These are phyloP conservation scores for Acanthaster planci DNA, from an alignment of 35 echinoderm and acorn worm species.

Conservation along the genomic window DNA sequence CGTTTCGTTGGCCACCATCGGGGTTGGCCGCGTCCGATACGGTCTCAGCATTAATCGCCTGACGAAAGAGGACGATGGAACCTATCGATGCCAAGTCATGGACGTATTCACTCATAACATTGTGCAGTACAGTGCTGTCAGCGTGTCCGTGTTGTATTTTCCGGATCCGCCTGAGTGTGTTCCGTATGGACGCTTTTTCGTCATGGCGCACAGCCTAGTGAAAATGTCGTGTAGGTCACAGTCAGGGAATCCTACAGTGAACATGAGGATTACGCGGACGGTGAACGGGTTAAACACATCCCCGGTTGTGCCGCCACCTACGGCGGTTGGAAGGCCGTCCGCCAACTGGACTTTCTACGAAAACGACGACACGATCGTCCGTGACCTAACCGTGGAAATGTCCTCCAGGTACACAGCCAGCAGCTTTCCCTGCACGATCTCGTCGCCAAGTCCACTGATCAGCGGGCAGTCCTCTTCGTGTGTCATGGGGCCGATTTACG, in stretches of 20 bases:
- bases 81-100: slow-evolving; percentile 3
- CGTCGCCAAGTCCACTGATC: not conserved
- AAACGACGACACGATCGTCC: not conserved
- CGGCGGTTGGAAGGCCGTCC: not conserved
- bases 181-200: not conserved
- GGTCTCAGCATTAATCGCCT: not conserved
- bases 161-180: not conserved
- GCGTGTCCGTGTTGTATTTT: not conserved
- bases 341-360: slow-evolving; percentile 12
- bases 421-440: not conserved
- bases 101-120: not conserved
- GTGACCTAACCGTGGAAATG: not conserved
- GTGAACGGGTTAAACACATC: not conserved
- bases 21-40: not conserved
- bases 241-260: not conserved
- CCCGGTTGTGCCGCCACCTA: not conserved
- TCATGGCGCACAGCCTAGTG: not conserved
- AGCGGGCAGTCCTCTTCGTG: not conserved
- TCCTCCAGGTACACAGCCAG: not conserved
- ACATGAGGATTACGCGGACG: not conserved
- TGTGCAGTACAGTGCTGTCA: not conserved
- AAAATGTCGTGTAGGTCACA: not conserved
- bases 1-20: not conserved
- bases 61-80: not conserved
- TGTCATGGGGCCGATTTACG: not conserved